phyloP scores from a whole-genome alignment of 2,113 vertebrate genomes.

The Pteronura brasiliensis region DNA sequence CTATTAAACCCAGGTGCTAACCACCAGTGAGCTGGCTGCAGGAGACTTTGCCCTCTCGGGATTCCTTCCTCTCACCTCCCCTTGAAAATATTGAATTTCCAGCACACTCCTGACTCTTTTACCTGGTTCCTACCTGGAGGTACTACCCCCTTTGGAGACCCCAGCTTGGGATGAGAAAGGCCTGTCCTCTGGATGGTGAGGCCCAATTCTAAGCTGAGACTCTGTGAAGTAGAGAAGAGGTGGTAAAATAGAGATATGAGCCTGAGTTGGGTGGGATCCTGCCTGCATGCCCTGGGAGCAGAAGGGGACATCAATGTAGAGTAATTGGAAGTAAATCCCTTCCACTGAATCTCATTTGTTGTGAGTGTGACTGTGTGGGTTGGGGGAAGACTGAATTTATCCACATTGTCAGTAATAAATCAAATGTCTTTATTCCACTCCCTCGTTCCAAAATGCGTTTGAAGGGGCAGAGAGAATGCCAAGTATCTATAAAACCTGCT shows the following conservation, averaged over 20 bases:
- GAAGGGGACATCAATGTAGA: background rate
- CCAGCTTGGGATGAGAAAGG: background rate
- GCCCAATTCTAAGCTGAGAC: background rate
- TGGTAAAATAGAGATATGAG: background rate
- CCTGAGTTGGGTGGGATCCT: background rate
- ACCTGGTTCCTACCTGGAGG: background rate
- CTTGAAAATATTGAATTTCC: background rate
- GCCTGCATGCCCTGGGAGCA: background rate
- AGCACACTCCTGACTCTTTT: background rate
- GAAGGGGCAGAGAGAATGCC: background rate
- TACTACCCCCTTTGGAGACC: background rate
- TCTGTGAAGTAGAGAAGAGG: background rate
- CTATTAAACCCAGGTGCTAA: slow-evolving; percentile 78
- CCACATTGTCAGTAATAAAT: background rate
- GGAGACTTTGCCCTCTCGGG: slow-evolving; percentile 66
- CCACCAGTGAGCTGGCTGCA: slow-evolving; percentile 53
- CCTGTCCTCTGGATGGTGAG: background rate
- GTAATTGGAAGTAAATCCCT: background rate
- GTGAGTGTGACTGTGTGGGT: no score
- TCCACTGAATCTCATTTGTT: background rate
- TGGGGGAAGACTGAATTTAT: background rate
- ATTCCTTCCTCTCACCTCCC: slow-evolving; percentile 28
- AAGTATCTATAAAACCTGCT: background rate
- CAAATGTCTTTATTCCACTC: background rate
- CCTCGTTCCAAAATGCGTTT: background rate